phyloP scores from a whole-genome alignment of 1,140 invertebrate genomes.

The Cydia splendana region DNA sequence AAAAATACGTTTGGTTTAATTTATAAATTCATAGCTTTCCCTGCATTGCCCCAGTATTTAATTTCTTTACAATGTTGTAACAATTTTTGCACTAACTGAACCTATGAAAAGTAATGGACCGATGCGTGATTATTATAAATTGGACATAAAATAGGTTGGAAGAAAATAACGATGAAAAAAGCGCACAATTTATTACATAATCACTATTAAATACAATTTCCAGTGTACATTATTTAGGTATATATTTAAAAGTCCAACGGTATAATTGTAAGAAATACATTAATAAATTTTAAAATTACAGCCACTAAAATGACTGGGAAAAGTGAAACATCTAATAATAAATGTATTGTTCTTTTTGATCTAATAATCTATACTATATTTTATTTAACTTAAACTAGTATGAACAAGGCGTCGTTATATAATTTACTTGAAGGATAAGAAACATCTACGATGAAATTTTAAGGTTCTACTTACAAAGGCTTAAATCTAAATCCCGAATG shows the following conservation, averaged over 20 bases:
- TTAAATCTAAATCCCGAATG: constrained; percentile 1
- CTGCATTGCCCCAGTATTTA: too few species aligned
- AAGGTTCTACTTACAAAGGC: neutral
- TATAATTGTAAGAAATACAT: constrained; percentile 29
- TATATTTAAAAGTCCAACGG: constrained; percentile 31
- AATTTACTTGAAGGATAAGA: constrained; percentile 29
- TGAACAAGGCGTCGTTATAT: constrained; percentile 29
- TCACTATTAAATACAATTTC: constrained; percentile 52
- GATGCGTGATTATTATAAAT: constrained; percentile 34
- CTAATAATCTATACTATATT: constrained; percentile 19
- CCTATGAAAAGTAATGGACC: too few species aligned
- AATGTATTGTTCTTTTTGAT: constrained; percentile 29
- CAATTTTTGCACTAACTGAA: neutral
- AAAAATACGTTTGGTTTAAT: neutral
- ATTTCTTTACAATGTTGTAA: too few species aligned
- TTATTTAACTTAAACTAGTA: constrained; percentile 19
- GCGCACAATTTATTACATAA: constrained; percentile 64
- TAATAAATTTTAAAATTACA: constrained; percentile 30
- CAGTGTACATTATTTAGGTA: constrained; percentile 38
- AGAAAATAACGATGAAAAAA: constrained; percentile 58
- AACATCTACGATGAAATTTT: constrained; percentile 28
- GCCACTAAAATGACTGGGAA: constrained; percentile 28
- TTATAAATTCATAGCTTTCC: too few species aligned
- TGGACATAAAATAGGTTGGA: constrained; percentile 35
- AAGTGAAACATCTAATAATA: constrained; percentile 26